Evolutionary conservation across 2,888 invertebrate species (phyloP), one percentile per base, ranked within the genome.

Genomic region (Idaea straminata): DNA sequence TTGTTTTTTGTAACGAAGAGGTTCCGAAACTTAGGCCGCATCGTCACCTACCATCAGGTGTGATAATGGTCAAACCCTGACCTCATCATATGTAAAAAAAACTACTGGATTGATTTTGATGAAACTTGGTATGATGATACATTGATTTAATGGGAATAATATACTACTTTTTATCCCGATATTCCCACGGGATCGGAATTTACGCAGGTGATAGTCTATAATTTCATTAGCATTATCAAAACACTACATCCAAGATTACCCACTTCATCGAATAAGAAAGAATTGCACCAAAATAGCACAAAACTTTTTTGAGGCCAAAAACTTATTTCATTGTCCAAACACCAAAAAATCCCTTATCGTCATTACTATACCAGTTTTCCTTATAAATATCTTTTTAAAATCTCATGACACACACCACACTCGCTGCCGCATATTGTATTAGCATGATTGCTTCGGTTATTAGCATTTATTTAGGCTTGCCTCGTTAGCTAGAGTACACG

Each of bases 401-500:
- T 76, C 74, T 70, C 65, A 36, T 73, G 62, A 67, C 69, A 85
- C 83, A 74, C 34, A 71, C 80, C 83, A 80, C 64, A 73, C 64
- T 47, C 64, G 64, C 77, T 78, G 76, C 67, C 77, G 81, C 81
- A 83, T 85, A 87, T 85, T 83, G 83, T 86, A 85, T 88, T 86
- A 89, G 85, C 85, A 88, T 86, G 88, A 88, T 89, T 89, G 86
- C 83, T 77, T 73, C 73, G 80, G 84, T 85, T 87, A 88, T 88
- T 87, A 87, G 86, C 88, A 89, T 88, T 89, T 87, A 85, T 88
- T 89, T 86, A 84, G 84, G 83, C 79, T 80, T 73, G 83, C 79
- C 82, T 87, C 84, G 84, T 85, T 85, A 86, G 83, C 74, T 69
- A 73, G 77, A 74, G 74, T 69, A 75, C 75, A 74, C 72, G 74